Evolutionary conservation across 2,888 invertebrate species (phyloP).

Genomic region (Andrena fulva): DNA sequence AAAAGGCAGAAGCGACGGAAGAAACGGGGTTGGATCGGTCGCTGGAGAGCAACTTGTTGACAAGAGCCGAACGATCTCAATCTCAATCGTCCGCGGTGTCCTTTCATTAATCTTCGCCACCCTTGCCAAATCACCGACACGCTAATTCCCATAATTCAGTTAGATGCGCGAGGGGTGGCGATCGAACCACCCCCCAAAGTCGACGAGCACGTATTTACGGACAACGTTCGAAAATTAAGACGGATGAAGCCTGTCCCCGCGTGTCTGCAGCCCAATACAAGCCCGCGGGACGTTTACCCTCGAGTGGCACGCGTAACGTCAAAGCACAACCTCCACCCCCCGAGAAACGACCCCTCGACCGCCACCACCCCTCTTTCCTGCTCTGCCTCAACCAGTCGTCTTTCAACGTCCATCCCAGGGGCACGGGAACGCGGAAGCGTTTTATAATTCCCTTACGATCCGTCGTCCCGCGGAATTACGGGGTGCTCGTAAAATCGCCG

Average conservation of each 20-base stretch:
- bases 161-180: constrained; percentile 69
- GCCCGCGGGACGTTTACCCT: constrained; percentile 54
- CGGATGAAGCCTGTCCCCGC: constrained; percentile 60
- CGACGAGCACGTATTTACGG: constrained; percentile 75
- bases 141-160: constrained; percentile 83
- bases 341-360: constrained; percentile 13
- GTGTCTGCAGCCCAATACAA: constrained; percentile 44
- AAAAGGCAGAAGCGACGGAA: neutral
- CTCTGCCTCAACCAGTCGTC: neutral
- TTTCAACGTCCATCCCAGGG: neutral
- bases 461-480: constrained; percentile 29
- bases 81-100: constrained; percentile 77
- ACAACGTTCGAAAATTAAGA: constrained; percentile 79
- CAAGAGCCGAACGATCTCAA: constrained; percentile 65
- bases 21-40: neutral
- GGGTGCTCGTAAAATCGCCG: constrained; percentile 51
- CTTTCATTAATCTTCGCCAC: constrained; percentile 82
- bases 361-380: neutral
- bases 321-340: constrained; percentile 26
- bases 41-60: constrained; percentile 52
- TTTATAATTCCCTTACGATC: constrained; percentile 50
- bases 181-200: constrained; percentile 34
- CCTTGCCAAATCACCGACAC: constrained; percentile 79
- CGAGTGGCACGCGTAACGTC: constrained; percentile 50
- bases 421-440: constrained; percentile 19